Conservation (phyloP, 1,140 invertebrate genomes). For the Protaetia brevitarsis region DNA sequence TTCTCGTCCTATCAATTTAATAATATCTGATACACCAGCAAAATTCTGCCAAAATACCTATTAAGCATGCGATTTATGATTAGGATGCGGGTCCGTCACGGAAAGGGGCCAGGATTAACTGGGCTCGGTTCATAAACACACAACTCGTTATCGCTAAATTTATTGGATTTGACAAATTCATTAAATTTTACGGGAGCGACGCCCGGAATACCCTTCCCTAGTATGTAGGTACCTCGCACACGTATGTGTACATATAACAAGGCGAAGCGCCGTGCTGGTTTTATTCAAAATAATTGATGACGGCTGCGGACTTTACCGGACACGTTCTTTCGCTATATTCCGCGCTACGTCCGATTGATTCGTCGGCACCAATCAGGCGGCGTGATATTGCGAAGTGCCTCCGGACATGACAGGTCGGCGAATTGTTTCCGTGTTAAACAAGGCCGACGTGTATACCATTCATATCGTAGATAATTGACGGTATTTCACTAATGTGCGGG, state of each 20-base stretch:
- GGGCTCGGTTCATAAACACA: background rate
- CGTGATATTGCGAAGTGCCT: constrained; percentile 22
- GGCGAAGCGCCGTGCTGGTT: background rate
- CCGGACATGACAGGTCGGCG: background rate
- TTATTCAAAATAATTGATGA: constrained; percentile 24
- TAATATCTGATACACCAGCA: too few relatives aligned
- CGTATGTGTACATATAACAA: background rate
- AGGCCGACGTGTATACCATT: background rate
- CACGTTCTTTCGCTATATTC: constrained; percentile 22
- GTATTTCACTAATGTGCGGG: too few relatives aligned
- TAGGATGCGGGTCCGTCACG: background rate
- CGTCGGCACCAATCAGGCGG: background rate
- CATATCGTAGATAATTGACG: background rate
- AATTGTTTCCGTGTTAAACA: constrained; percentile 17
- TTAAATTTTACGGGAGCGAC: background rate
- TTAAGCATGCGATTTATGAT: too few relatives aligned
- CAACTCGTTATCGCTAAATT: background rate
- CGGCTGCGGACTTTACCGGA: background rate
- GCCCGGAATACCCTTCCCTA: background rate
- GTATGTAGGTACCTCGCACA: background rate
- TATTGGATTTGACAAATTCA: constrained; percentile 12
- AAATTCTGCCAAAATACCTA: background rate
- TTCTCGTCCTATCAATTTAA: too few relatives aligned
- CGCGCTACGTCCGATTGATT: constrained; percentile 18
- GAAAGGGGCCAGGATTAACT: background rate